Conservation (phyloP, 2,113 vertebrate genomes). For the Ictalurus furcatus region DNA sequence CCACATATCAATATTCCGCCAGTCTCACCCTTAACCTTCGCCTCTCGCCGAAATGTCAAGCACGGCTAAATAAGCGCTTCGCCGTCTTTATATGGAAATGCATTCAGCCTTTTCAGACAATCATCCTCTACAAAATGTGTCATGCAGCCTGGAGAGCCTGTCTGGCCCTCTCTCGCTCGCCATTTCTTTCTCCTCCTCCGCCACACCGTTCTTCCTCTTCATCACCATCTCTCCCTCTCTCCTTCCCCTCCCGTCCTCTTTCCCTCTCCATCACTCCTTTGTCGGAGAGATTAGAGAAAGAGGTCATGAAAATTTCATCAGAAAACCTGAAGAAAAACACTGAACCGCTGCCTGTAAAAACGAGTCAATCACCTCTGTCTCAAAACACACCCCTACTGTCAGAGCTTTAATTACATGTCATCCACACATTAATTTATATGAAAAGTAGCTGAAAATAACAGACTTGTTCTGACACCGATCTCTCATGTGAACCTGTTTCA, state of each 20-base stretch:
- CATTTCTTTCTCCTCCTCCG: conserved; percentile 5
- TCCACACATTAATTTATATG: conserved; percentile 35
- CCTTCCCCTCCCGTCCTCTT: conserved; percentile 40
- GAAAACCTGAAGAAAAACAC: conserved; percentile 39
- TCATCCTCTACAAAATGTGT: conserved; percentile 40
- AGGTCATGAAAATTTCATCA: conserved; percentile 66
- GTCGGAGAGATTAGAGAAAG: conserved; percentile 47
- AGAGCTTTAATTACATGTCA: conserved; percentile 65
- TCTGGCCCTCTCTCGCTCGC: conserved; percentile 16
- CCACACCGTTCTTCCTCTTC: conserved; percentile 40
- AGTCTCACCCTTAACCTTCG: conserved; percentile 57
- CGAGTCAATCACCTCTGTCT: conserved; percentile 38
- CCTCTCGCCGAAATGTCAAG: conserved; percentile 70
- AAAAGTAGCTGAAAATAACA: conserved; percentile 25
- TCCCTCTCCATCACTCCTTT: conserved; percentile 26
- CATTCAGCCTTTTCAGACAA: conserved; percentile 64
- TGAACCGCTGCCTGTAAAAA: conserved; percentile 25
- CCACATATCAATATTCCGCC: conserved; percentile 51
- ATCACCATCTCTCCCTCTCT: not conserved
- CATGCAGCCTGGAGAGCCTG: conserved; percentile 34
- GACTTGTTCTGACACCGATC: conserved; percentile 23
- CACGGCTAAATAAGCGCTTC: conserved; percentile 62
- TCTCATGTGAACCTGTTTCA: not conserved
- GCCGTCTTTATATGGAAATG: conserved; percentile 70
- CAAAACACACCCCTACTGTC: conserved; percentile 27